phyloP scores from a whole-genome alignment of 2,888 invertebrate species.

The Orthosia incerta region DNA sequence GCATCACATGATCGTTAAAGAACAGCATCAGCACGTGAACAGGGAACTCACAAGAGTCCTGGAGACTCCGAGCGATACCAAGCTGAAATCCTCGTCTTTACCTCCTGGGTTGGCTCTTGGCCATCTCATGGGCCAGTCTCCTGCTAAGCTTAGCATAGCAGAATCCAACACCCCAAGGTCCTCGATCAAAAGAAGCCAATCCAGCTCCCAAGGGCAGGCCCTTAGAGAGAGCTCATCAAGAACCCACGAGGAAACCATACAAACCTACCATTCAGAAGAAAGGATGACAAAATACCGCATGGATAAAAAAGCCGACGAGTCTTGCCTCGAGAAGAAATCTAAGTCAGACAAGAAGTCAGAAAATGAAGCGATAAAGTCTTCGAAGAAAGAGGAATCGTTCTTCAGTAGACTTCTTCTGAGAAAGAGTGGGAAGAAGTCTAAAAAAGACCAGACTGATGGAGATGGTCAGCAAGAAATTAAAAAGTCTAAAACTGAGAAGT shows the following conservation, averaged over 20 bases:
- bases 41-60: constrained; percentile 84
- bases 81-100: constrained; percentile 92
- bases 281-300: constrained; percentile 80
- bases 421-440: constrained; percentile 93
- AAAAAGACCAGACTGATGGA: constrained; percentile 88
- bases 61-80: constrained; percentile 88
- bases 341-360: constrained; percentile 88
- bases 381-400: constrained; percentile 91
- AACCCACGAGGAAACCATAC: constrained; percentile 72
- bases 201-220: constrained; percentile 87
- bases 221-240: constrained; percentile 81
- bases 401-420: constrained; percentile 93
- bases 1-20: constrained; percentile 84
- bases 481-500: constrained; percentile 83
- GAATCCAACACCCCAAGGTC: constrained; percentile 85
- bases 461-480: constrained; percentile 85
- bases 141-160: constrained; percentile 89
- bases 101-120: constrained; percentile 92
- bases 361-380: constrained; percentile 86
- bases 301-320: constrained; percentile 87
- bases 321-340: constrained; percentile 88
- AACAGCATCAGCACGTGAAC: constrained; percentile 83
- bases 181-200: constrained; percentile 89
- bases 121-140: constrained; percentile 87
- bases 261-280: constrained; percentile 81